Evolutionary conservation across 2,888 invertebrate species (phyloP).

Genomic region (Cephus pulcher): DNA sequence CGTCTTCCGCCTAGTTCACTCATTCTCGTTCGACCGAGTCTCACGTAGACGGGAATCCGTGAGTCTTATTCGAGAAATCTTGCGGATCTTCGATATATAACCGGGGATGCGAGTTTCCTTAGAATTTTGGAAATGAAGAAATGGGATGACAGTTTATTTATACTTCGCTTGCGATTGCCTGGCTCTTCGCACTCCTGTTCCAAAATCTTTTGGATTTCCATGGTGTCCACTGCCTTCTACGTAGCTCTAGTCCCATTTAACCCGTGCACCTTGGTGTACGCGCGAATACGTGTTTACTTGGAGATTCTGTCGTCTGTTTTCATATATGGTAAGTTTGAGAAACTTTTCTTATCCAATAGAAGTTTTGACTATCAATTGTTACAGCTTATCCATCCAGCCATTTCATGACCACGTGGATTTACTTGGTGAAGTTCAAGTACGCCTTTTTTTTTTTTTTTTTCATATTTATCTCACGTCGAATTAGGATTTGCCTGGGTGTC

Average conservation of each 20-base stretch:
- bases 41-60: background rate
- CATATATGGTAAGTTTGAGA: background rate
- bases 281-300: background rate
- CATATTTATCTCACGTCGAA: background rate
- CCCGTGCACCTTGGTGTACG: background rate
- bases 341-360: background rate
- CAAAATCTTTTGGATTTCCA: background rate
- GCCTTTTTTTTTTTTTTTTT: too few relatives aligned
- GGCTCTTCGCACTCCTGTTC: background rate
- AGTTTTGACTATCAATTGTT: background rate
- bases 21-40: background rate
- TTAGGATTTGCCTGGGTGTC: background rate
- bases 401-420: background rate
- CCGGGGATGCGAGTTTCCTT: background rate
- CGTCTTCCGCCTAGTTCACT: background rate
- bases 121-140: background rate
- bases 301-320: background rate
- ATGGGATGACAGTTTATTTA: background rate
- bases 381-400: background rate
- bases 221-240: background rate
- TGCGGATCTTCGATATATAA: background rate
- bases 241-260: background rate
- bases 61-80: background rate
- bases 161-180: background rate
- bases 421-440: background rate